These are phyloP conservation scores for Calyptommatus sinebrachiatus DNA, from an alignment of 2,113 vertebrate species.

Conservation along the genomic window DNA sequence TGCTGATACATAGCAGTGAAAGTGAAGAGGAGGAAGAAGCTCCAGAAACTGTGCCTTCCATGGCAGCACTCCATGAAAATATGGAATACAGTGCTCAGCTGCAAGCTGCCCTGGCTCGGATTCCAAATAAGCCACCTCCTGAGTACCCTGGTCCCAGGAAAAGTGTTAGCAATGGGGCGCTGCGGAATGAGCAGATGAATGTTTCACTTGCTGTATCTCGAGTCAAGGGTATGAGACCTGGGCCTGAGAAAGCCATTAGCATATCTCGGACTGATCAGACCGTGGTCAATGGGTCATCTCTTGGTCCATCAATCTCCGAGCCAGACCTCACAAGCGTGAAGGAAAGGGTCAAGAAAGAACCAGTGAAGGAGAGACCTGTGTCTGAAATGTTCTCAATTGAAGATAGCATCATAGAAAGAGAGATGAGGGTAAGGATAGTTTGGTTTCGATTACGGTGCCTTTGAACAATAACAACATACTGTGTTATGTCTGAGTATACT, in stretches of 20 bases:
- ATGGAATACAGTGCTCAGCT: constrained; percentile 89
- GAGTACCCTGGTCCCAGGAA: constrained; percentile 91
- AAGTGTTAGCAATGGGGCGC: constrained; percentile 74
- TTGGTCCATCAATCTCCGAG: constrained; percentile 93
- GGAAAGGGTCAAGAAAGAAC: constrained; percentile 92
- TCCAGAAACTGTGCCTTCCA: constrained; percentile 73
- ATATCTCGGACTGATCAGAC: constrained; percentile 82
- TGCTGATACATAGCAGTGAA: constrained; percentile 97
- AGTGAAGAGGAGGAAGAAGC: constrained; percentile 80
- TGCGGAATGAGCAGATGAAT: constrained; percentile 69
- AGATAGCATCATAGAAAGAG: constrained; percentile 95
- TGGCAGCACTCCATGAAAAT: constrained; percentile 77
- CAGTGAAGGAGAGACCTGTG: constrained; percentile 92
- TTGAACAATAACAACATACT: not conserved
- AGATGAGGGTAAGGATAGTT: constrained; percentile 84
- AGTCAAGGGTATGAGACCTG: constrained; percentile 64
- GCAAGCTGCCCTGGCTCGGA: constrained; percentile 90
- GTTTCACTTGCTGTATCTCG: constrained; percentile 66
- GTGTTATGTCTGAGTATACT: not conserved
- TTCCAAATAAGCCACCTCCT: constrained; percentile 93
- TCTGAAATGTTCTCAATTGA: constrained; percentile 96
- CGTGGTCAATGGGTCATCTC: constrained; percentile 78
- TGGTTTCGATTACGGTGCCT: not conserved
- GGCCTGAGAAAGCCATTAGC: constrained; percentile 74
- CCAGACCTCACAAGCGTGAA: constrained; percentile 95